Conservation (phyloP, 37 sponge, comb jelly and placozoan species). For the Eunapius fragilis region DNA sequence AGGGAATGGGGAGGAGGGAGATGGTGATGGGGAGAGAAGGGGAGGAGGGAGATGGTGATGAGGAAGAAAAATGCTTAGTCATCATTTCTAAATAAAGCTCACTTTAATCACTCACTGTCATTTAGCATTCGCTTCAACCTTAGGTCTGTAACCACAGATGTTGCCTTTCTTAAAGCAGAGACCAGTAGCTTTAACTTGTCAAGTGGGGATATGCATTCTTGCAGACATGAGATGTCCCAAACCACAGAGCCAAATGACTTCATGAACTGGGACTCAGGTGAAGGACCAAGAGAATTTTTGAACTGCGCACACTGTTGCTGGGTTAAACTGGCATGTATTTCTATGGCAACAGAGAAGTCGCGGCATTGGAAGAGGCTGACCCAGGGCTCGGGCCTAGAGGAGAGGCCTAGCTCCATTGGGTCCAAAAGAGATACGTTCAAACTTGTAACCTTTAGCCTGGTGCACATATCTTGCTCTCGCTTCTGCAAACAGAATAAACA, state of each 20-base stretch:
- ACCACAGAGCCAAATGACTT: no score
- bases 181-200: no score
- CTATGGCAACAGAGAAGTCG: background rate
- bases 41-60: background rate
- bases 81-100: background rate
- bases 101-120: background rate
- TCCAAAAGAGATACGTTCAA: constrained; percentile 2
- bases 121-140: background rate
- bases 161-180: background rate
- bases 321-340: no score
- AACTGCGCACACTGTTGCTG: no score
- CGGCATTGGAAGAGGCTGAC: background rate
- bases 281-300: no score
- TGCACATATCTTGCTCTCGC: background rate
- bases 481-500: no score
- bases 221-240: no score
- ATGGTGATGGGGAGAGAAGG: background rate
- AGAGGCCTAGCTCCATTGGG: background rate
- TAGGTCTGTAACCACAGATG: background rate
- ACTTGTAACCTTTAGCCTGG: constrained; percentile 1
- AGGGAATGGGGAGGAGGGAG: background rate
- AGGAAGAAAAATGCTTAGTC: background rate
- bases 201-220: no score
- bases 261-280: no score
- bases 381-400: background rate